Evolutionary conservation across 2,797 vertebrate genomes (phyloP).

Genomic region (Craterocephalus amniculus): DNA sequence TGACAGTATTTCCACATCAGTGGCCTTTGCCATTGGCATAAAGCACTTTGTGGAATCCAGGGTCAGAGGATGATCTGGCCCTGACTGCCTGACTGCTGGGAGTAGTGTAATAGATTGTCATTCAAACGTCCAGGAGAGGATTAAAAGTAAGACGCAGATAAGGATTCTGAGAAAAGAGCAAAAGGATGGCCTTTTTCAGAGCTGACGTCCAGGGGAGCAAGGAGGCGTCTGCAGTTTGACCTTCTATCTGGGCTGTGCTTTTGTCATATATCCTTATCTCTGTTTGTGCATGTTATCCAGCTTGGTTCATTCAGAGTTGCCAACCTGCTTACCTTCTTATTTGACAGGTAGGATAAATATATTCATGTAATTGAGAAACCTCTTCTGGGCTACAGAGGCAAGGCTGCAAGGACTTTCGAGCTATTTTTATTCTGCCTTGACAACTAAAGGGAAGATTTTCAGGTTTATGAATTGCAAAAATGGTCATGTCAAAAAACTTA

Average conservation of each 20-base stretch:
- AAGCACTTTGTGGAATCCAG: slow-evolving; percentile 19
- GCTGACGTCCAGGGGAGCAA: slow-evolving; percentile 1
- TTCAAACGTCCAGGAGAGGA: slow-evolving; percentile 14
- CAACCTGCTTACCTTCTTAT: slow-evolving; percentile 34
- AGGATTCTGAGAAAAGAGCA: not conserved
- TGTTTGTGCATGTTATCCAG: slow-evolving; percentile 7
- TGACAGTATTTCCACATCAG: slow-evolving; percentile 15
- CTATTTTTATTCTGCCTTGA: slow-evolving; percentile 31
- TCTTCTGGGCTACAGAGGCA: slow-evolving; percentile 15
- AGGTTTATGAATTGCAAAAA: slow-evolving; percentile 14
- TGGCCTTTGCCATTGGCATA: slow-evolving; percentile 4
- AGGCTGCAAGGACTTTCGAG: not conserved
- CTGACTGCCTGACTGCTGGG: slow-evolving; percentile 18
- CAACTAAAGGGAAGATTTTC: slow-evolving; percentile 1
- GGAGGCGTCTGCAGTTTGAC: slow-evolving; percentile 16
- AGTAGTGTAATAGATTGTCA: slow-evolving; percentile 37
- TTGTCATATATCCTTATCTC: slow-evolving; percentile 21
- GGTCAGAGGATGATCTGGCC: slow-evolving; percentile 43
- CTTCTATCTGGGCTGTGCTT: slow-evolving; percentile 25
- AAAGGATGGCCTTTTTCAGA: slow-evolving; percentile 32
- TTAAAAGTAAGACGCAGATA: slow-evolving; percentile 8
- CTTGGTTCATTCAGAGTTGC: slow-evolving; percentile 13
- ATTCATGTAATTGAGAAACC: slow-evolving; percentile 25
- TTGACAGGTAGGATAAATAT: slow-evolving; percentile 50
- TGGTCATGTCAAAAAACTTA: slow-evolving; percentile 5